These are phyloP conservation scores for Melanotus villosus DNA, from an alignment of 2,888 invertebrate genomes.

Conservation along the genomic window DNA sequence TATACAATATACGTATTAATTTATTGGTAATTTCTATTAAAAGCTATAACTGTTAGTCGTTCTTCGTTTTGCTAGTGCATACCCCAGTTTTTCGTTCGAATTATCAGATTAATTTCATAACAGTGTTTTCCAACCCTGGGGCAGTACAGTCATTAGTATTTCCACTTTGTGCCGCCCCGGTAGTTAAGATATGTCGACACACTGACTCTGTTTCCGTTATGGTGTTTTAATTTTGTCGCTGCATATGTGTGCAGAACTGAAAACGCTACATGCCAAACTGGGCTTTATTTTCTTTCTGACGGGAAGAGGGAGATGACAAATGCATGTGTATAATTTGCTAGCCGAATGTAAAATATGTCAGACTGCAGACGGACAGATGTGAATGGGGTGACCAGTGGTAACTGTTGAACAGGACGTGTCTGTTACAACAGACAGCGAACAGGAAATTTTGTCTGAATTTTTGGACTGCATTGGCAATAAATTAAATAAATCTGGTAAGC, in stretches of 20 bases:
- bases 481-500: background rate
- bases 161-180: slow-evolving; percentile 50
- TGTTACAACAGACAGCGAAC: slow-evolving; percentile 38
- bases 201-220: slow-evolving; percentile 51
- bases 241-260: slow-evolving; percentile 26
- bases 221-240: slow-evolving; percentile 45
- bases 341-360: slow-evolving; percentile 39
- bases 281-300: slow-evolving; percentile 5
- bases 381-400: slow-evolving; percentile 46
- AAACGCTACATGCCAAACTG: slow-evolving; percentile 21
- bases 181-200: slow-evolving; percentile 50
- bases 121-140: slow-evolving; percentile 51
- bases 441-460: slow-evolving; percentile 10
- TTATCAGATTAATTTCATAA: slow-evolving; percentile 51
- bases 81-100: no score
- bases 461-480: background rate
- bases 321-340: slow-evolving; percentile 40
- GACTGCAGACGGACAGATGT: slow-evolving; percentile 42
- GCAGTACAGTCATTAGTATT: slow-evolving; percentile 51
- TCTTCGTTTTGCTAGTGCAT: no score
- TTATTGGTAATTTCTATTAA: no score
- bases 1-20: no score
- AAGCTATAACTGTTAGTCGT: no score
- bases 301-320: slow-evolving; percentile 37
- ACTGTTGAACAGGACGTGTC: slow-evolving; percentile 42